Percentiles rank a stretch among this genome's conserved stretches.
Evolutionary conservation across 2,888 invertebrate species (phyloP).

Genomic region (Yponomeuta cagnagella): DNA sequence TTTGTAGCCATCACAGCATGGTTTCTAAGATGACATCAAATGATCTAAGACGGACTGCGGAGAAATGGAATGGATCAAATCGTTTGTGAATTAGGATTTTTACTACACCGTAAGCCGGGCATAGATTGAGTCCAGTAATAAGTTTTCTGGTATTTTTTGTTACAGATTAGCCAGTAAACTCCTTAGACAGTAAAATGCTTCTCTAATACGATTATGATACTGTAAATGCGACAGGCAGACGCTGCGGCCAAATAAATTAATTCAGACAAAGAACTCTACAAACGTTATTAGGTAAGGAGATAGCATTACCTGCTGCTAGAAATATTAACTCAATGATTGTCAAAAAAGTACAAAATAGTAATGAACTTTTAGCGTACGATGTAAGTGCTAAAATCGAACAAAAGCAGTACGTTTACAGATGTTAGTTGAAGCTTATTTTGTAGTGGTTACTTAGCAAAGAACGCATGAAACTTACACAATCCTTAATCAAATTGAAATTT

Average conservation of each 20-base stretch:
- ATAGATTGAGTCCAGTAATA: background rate
- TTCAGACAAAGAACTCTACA: background rate
- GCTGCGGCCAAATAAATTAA: background rate
- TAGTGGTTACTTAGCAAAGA: no score
- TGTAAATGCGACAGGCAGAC: background rate
- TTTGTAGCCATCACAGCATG: conserved; percentile 5
- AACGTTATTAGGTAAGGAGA: background rate
- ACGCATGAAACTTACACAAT: no score
- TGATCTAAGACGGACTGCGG: background rate
- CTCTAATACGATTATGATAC: background rate
- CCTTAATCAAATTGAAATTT: background rate
- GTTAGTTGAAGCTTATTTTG: no score
- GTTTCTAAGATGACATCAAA: conserved; percentile 2
- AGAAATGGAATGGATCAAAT: conserved; percentile 7
- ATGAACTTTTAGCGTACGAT: background rate
- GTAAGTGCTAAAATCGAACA: background rate
- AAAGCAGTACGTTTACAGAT: no score
- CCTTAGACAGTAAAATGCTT: background rate
- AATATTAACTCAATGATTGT: background rate
- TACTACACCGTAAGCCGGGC: background rate
- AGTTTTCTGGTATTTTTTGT: background rate
- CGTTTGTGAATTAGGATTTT: background rate
- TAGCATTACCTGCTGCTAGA: background rate
- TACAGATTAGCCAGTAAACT: background rate
- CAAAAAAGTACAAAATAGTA: background rate